Evolutionary conservation across 2,797 vertebrate genomes (phyloP), one percentile per base, ranked within the genome.

Genomic region (Apodemus agrarius): DNA sequence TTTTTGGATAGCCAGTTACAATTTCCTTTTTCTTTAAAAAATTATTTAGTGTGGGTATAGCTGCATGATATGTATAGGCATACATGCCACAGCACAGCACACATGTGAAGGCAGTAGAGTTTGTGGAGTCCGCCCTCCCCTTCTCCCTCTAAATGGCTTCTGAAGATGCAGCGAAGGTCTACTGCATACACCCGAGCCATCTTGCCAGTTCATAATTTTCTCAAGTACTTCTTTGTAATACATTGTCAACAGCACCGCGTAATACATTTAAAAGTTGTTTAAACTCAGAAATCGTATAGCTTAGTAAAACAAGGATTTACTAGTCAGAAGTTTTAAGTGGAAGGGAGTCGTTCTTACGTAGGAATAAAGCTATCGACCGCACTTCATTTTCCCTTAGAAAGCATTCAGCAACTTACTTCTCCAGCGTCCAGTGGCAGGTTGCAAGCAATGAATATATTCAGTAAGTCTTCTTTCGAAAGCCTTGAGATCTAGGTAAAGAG

Each of bases 381-480:
- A 40, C 26, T 92, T 83, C 34, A 82, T 1, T 90, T 96, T 95
- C 74, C 43, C 7, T 57, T 80, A 80, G 83, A 34, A 59, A 97
- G 94, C 11, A 90, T 46, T 65, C 16, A 40, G 49, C 26, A 67
- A 99, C 99, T 99, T 98, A 99, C 99, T 99, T 99, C 99, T 99
- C 99, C 99, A 99, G 96, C 99, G 99, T 98, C 99, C 99, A 80
- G 99, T 99, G 79, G 99, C 99, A 95, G 99, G 99, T 97, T 99
- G 99, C 98, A 99, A 99, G 98, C 99, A 99, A 93, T 99, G 99
- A 89, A 99, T 99, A 97, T 99, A 99, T 97, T 99, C 99, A 46
- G 99, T 99, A 97, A 99, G 98, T 98, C 99, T 99, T 98, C 99
- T 99, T 98, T 99, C 99, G 98, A 99, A 99, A 90, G 99, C 99